Conservation (phyloP, 2,888 invertebrate species). For the Athalia circularis region DNA sequence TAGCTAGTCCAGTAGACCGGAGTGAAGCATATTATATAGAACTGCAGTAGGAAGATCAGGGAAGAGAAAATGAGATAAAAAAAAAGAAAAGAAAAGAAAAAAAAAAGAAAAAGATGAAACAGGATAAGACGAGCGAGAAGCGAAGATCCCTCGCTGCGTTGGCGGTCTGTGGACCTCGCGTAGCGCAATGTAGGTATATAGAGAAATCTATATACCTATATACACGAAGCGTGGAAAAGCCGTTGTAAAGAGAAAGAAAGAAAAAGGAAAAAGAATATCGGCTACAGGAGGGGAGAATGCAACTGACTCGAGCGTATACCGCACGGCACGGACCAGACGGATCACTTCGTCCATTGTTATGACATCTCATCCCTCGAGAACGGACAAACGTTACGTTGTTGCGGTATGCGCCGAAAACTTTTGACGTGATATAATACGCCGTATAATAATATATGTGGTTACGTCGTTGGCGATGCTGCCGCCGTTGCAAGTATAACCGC, state of each 20-base stretch:
- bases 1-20: no score
- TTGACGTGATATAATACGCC: not conserved
- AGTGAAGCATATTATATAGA: no score
- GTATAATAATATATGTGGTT: no score
- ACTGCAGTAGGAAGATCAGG: no score
- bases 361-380: slow-evolving; percentile 7
- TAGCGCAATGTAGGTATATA: not conserved
- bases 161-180: no score
- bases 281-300: no score
- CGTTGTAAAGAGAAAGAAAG: not conserved
- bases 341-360: slow-evolving; percentile 16
- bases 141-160: no score
- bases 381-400: not conserved
- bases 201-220: not conserved
- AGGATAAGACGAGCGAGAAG: no score
- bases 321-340: not conserved
- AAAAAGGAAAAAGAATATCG: not conserved
- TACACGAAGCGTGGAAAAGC: not conserved
- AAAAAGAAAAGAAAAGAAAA: no score
- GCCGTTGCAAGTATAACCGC: not conserved
- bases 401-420: not conserved
- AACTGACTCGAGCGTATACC: not conserved
- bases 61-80: no score
- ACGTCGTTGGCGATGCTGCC: not conserved
- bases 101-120: no score